These are phyloP conservation scores for Dicentrarchus labrax DNA, from an alignment of 2,113 vertebrate species.

Conservation along the genomic window DNA sequence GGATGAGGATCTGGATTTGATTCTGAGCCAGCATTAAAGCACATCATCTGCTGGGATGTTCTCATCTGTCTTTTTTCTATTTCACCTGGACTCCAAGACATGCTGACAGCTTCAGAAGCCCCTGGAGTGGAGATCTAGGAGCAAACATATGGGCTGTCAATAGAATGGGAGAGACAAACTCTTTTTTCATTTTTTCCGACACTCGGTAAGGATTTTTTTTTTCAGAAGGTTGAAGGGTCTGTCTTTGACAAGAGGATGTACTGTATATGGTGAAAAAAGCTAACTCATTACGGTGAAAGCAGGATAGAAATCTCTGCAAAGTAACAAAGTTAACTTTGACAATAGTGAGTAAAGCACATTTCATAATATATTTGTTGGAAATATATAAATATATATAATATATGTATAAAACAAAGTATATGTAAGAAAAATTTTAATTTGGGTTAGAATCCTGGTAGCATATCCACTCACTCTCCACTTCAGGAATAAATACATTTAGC, in stretches of 20 bases:
- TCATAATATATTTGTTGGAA: background rate
- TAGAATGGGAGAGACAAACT: constrained; percentile 43
- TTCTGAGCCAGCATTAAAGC: constrained; percentile 79
- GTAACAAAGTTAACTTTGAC: background rate
- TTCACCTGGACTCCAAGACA: constrained; percentile 79
- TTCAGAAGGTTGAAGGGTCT: constrained; percentile 12
- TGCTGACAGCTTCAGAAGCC: constrained; percentile 83
- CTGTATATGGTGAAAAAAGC: constrained; percentile 9
- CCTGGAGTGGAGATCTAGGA: constrained; percentile 67
- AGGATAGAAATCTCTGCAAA: background rate
- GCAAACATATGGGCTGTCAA: constrained; percentile 76
- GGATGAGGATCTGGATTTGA: constrained; percentile 76
- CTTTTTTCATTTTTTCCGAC: constrained; percentile 53
- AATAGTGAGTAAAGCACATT: background rate
- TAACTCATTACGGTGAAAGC: constrained; percentile 4
- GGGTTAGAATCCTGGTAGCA: background rate
- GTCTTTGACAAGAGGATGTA: constrained; percentile 16
- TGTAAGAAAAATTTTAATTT: background rate
- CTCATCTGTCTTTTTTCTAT: constrained; percentile 57
- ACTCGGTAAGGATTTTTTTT: constrained; percentile 34
- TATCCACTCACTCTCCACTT: background rate
- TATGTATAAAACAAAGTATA: background rate
- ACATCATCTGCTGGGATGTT: constrained; percentile 84
- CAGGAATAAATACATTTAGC: background rate
- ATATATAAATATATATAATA: too few species aligned